Percentiles rank a stretch among this genome's conserved stretches.
Conservation (phyloP, 1,140 invertebrate genomes). For the Drosophila mayri region DNA sequence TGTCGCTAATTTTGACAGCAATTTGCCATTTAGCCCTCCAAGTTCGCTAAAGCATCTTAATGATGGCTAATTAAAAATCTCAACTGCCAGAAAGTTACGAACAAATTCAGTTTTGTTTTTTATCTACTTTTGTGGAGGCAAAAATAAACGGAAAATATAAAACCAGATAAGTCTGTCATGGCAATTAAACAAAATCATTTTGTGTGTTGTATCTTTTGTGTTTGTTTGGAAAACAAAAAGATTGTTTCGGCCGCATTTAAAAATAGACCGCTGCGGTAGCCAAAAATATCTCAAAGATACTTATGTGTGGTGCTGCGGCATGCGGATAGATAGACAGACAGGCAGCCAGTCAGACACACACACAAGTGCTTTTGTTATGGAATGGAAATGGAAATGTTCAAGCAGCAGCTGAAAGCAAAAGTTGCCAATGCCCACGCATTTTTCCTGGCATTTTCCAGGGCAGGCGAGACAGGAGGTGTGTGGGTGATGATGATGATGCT, state of each 20-base stretch:
- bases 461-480: slow-evolving; percentile 2
- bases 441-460: slow-evolving; percentile 6
- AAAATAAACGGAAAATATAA: slow-evolving; percentile 35
- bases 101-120: slow-evolving; percentile 18
- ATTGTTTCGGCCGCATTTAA: slow-evolving; percentile 54
- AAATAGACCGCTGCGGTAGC: slow-evolving; percentile 64
- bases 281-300: slow-evolving; percentile 68
- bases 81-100: slow-evolving; percentile 64
- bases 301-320: slow-evolving; percentile 35
- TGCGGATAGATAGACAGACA: slow-evolving; percentile 52
- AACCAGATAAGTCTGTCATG: slow-evolving; percentile 61
- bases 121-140: slow-evolving; percentile 44
- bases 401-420: slow-evolving; percentile 76
- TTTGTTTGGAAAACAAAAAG: slow-evolving; percentile 75
- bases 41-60: slow-evolving; percentile 53
- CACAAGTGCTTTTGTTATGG: slow-evolving; percentile 67
- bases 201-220: slow-evolving; percentile 30
- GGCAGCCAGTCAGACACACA: slow-evolving; percentile 45
- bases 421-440: slow-evolving; percentile 60
- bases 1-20: slow-evolving; percentile 78
- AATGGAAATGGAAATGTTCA: slow-evolving; percentile 61
- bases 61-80: slow-evolving; percentile 77
- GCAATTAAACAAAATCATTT: slow-evolving; percentile 72
- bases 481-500: background rate
- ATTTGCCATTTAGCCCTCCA: slow-evolving; percentile 55